Percentiles rank a stretch among this genome's conserved stretches.
phyloP scores from a whole-genome alignment of 2,797 vertebrate species.

The Argya squamiceps region DNA sequence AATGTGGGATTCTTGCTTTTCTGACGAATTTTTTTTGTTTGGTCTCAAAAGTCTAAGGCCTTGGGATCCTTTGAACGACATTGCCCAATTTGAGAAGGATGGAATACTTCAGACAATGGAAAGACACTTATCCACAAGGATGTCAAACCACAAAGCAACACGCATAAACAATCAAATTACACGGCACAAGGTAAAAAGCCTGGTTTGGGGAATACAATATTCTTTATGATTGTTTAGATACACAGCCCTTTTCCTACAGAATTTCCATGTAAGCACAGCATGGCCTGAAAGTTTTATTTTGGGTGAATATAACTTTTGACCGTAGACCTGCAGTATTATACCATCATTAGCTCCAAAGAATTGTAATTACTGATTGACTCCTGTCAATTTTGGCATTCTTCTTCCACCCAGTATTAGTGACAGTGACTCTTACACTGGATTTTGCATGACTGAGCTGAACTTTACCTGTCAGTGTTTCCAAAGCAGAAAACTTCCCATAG shows the following conservation, averaged over 20 bases:
- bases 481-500: neutral
- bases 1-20: neutral
- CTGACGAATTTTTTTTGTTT: conserved; percentile 5
- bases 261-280: neutral
- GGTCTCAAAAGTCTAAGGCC: conserved; percentile 79
- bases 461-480: neutral
- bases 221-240: neutral
- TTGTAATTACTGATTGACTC: neutral
- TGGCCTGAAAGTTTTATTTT: neutral
- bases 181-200: conserved; percentile 81
- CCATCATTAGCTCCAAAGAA: neutral
- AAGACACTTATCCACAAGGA: conserved; percentile 74
- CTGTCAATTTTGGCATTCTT: neutral
- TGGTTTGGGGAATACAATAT: neutral
- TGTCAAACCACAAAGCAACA: conserved; percentile 66
- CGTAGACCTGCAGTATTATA: neutral
- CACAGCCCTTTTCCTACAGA: neutral
- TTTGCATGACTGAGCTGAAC: neutral
- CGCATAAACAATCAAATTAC: conserved; percentile 81
- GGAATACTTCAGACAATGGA: conserved; percentile 89
- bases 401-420: neutral
- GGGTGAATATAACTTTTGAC: neutral
- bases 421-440: neutral
- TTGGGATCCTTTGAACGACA: conserved; percentile 87
- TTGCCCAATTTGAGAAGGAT: conserved; percentile 91